Evolutionary conservation across 2,888 invertebrate genomes (phyloP).

Genomic region (Amaurobius ferox): DNA sequence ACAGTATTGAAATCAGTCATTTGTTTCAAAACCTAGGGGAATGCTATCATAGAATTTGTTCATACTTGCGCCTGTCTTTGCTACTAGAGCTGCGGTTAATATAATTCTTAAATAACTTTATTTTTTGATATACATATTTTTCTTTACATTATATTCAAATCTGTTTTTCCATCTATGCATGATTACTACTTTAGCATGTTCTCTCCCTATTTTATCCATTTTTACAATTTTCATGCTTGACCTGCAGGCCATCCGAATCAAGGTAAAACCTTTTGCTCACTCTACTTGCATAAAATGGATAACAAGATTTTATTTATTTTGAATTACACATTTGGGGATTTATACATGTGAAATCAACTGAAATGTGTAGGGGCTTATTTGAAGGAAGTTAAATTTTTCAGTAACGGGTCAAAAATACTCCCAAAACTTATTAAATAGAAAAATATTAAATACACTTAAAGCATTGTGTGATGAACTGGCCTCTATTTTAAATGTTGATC

Average conservation of each 20-base stretch:
- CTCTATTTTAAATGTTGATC: too few relatives aligned
- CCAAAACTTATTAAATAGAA: too few relatives aligned
- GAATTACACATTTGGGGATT: too few relatives aligned
- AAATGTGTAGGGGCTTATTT: too few relatives aligned
- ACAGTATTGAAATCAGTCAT: neutral
- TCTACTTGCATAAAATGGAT: slow-evolving; percentile 27
- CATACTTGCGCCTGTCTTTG: slow-evolving; percentile 8
- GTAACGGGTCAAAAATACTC: too few relatives aligned
- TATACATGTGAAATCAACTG: too few relatives aligned
- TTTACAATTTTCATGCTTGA: slow-evolving; percentile 72
- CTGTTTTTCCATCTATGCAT: slow-evolving; percentile 52
- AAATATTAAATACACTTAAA: too few relatives aligned
- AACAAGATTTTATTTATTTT: too few relatives aligned
- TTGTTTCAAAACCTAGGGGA: slow-evolving; percentile 31
- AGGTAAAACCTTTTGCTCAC: slow-evolving; percentile 65
- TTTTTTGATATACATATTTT: neutral
- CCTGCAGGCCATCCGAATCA: slow-evolving; percentile 70
- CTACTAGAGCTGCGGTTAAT: slow-evolving; percentile 12
- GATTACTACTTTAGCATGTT: slow-evolving; percentile 68
- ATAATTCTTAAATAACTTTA: slow-evolving; percentile 1
- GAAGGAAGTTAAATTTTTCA: too few relatives aligned
- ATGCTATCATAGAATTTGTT: slow-evolving; percentile 32
- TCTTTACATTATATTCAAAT: neutral
- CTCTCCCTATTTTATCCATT: slow-evolving; percentile 71
- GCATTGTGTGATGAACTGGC: too few relatives aligned